Conservation (phyloP, 2,888 invertebrate genomes). For the Busseola fusca region DNA sequence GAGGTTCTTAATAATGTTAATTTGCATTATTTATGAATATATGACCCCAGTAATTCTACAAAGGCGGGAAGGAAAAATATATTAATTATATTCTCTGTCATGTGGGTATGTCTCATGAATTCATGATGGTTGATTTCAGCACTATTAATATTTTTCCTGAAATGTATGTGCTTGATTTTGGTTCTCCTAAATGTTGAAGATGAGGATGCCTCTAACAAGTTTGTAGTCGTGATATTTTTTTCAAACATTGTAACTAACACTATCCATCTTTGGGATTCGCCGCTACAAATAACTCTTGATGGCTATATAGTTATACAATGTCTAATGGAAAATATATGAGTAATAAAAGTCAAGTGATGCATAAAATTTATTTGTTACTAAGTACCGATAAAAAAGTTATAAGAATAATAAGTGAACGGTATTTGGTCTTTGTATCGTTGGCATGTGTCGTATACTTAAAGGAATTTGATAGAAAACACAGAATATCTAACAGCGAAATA, state of each 20-base stretch:
- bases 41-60: background rate
- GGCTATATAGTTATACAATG: background rate
- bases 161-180: background rate
- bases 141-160: too few species aligned
- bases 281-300: background rate
- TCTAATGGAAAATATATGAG: conserved; percentile 6
- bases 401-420: background rate
- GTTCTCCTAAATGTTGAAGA: background rate
- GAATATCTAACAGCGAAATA: background rate
- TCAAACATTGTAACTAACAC: background rate
- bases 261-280: background rate
- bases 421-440: background rate
- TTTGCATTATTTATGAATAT: background rate
- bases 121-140: background rate
- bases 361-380: conserved; percentile 21
- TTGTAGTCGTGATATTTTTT: background rate
- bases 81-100: background rate
- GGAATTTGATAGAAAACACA: background rate
- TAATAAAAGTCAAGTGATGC: conserved; percentile 24
- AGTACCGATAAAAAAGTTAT: background rate
- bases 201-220: background rate
- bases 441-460: too few species aligned
- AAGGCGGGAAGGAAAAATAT: conserved; percentile 14
- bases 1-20: too few species aligned
- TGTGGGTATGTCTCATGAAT: background rate